Evolutionary conservation across 2,113 vertebrate species (phyloP).

Genomic region (Illadopsis cleaveri): DNA sequence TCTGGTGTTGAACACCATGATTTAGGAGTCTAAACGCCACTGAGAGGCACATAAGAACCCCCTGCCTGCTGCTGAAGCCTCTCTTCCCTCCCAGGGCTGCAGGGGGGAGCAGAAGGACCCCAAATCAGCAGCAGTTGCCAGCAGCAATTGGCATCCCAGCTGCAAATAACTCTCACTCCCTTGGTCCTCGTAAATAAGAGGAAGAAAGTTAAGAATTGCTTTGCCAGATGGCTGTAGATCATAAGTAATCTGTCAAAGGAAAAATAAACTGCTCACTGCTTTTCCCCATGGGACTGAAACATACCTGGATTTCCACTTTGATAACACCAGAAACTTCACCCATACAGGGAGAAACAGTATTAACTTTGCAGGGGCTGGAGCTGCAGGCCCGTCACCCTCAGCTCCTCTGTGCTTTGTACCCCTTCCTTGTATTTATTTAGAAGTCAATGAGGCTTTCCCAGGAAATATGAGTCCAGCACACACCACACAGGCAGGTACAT

Average conservation of each 20-base stretch:
- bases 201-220: background rate
- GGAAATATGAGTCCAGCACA: background rate
- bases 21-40: background rate
- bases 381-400: background rate
- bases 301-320: background rate
- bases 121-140: background rate
- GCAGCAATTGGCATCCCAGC: background rate
- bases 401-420: background rate
- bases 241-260: background rate
- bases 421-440: background rate
- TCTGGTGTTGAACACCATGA: fast-evolving
- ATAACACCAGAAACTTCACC: background rate
- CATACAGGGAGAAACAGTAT: fast-evolving
- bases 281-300: background rate
- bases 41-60: background rate
- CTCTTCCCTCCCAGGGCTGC: background rate
- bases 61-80: background rate
- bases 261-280: background rate
- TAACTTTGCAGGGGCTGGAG: background rate
- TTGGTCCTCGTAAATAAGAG: background rate
- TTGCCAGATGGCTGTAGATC: background rate
- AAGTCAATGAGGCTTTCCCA: background rate
- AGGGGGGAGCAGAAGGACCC: background rate
- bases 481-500: background rate
- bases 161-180: background rate